Percentiles rank a stretch among this genome's conserved stretches.
Evolutionary conservation across 1,140 invertebrate species (phyloP).

Genomic region (Drosophila santomea): DNA sequence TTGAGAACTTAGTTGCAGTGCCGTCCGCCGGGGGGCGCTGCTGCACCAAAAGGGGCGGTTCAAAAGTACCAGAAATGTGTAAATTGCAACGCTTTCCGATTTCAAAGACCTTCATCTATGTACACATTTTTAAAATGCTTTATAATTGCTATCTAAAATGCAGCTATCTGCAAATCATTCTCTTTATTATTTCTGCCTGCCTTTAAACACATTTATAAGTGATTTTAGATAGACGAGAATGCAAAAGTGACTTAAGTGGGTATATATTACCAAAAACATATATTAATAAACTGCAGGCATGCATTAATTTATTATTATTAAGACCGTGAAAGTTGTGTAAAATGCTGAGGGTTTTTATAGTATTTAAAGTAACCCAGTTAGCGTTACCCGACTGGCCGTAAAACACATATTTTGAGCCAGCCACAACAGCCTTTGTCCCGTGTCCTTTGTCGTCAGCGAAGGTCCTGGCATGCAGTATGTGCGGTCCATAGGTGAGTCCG

Average conservation of each 20-base stretch:
- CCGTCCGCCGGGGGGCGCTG: slow-evolving; percentile 7
- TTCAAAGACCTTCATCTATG: too few relatives aligned
- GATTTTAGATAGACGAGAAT: too few relatives aligned
- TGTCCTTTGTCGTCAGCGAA: too few relatives aligned
- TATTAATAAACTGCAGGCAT: too few relatives aligned
- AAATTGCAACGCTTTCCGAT: not conserved
- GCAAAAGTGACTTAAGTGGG: too few relatives aligned
- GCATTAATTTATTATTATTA: not conserved
- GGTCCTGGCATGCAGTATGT: not conserved
- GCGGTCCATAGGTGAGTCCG: slow-evolving; percentile 5
- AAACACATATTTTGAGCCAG: not conserved
- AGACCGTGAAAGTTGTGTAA: not conserved
- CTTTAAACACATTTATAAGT: too few relatives aligned
- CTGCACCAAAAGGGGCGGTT: not conserved
- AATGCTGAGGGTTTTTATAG: not conserved
- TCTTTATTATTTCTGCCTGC: too few relatives aligned
- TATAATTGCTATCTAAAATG: too few relatives aligned
- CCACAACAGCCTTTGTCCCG: not conserved
- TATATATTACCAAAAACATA: too few relatives aligned
- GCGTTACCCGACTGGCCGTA: not conserved
- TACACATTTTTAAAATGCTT: too few relatives aligned
- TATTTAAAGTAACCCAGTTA: slow-evolving; percentile 1
- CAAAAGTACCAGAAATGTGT: not conserved
- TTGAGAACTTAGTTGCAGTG: slow-evolving; percentile 26
- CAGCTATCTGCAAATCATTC: too few relatives aligned